Base-by-base conservation (phyloP, 2,888 invertebrate genomes). In the Eristalis intricaria region DNA sequence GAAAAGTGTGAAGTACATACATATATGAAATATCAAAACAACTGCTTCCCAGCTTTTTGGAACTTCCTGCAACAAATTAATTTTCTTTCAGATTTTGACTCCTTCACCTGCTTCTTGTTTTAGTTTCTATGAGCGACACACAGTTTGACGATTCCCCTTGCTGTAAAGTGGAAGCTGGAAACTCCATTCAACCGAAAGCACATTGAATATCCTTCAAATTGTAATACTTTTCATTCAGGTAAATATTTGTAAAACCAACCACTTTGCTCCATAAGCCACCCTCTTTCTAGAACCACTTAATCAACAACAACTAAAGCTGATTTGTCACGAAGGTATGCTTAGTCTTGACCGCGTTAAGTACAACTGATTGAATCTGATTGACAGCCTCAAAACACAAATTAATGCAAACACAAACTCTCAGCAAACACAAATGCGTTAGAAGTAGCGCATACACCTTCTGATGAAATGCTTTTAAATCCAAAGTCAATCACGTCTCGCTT, bases 361-460 rank as follows among this genome's bases (percentile, higher is more conserved):
- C 61, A 73, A 38, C 22, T 74, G 81, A 81, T 81, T 69, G 81
- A 75, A 75, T 81, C 56, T 43, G 73, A 74, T 69, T 75, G 81
- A 81, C 81, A 81, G 29, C 8, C 38, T 63, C 10, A 63, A 74
- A 68, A 35, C 66, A 61, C 5, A n/a, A 60, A 29, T 32, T 60
- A 75, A 68, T 68, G 68, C 66, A 50, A n/a, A 29, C 38, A n/a
- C 29, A 29, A 32, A 61, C 15, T 29, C 29, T 61, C 50, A 58
- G 35, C 23, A 32, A 32, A 22, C 35, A 11, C 19, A 66, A 35
- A 35, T 40, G 43, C 56, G 69, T 68, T 26, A 68, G 29, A 40
- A 19, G 13, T 56, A 65, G 32, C 32, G 4, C 70, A 56, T 64
- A 26, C 23, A 19, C 38, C 32, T 13, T 50, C 19, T 50, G 61